Evolutionary conservation across 2,113 vertebrate genomes (phyloP).

Genomic region (Triplophysa rosa): DNA sequence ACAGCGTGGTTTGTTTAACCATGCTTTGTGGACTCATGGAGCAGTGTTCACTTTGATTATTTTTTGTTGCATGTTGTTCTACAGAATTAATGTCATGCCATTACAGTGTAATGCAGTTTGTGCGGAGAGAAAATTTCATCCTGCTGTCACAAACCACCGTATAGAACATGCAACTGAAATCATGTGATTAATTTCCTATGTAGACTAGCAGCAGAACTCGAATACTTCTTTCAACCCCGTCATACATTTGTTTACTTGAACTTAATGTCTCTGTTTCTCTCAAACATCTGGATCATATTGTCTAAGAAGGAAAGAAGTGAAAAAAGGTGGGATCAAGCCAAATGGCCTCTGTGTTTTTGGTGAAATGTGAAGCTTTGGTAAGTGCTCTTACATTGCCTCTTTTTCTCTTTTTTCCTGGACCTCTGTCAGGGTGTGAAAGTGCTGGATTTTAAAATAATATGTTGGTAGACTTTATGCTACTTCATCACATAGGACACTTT

Average conservation of each 20-base stretch:
- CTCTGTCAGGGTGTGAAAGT: conserved; percentile 1
- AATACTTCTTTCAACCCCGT: background rate
- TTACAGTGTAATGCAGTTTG: background rate
- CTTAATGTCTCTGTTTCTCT: background rate
- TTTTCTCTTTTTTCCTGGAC: conserved; percentile 19
- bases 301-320: background rate
- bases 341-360: background rate
- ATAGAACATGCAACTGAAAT: background rate
- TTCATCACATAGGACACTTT: conserved; percentile 25
- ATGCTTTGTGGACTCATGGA: background rate
- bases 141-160: background rate
- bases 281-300: background rate
- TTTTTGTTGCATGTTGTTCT: background rate
- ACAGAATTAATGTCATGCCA: background rate
- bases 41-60: too few relatives aligned
- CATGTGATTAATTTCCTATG: background rate
- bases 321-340: conserved; percentile 10
- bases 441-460: background rate
- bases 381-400: background rate
- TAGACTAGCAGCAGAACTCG: background rate
- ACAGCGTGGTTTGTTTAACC: too few relatives aligned
- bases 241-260: background rate
- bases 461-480: conserved; percentile 1
- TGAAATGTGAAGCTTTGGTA: background rate
- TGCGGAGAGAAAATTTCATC: background rate